Evolutionary conservation across 2,797 vertebrate species (phyloP).

Genomic region (Gymnocypris eckloni): DNA sequence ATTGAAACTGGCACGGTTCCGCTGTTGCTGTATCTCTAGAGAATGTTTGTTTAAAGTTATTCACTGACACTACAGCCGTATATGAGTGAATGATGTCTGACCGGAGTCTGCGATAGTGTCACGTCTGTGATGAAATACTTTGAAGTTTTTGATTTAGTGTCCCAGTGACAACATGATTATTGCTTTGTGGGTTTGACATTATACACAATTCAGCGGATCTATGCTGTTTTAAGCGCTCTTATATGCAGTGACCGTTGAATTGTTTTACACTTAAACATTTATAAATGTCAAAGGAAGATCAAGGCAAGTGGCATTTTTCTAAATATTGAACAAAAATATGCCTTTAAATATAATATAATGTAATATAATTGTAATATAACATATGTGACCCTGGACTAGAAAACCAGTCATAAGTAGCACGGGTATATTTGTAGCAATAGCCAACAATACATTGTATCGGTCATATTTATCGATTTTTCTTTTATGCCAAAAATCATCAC

Average conservation of each 20-base stretch:
- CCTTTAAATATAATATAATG: neutral
- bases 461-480: neutral
- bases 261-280: neutral
- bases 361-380: neutral
- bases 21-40: conserved; percentile 6
- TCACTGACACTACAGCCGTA: conserved; percentile 24
- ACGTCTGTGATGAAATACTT: conserved; percentile 10
- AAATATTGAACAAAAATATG: neutral
- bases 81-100: conserved; percentile 23
- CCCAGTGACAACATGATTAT: neutral
- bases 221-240: neutral
- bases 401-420: neutral
- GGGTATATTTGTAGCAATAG: neutral
- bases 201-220: neutral
- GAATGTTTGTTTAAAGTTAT: conserved; percentile 51
- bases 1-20: conserved; percentile 34
- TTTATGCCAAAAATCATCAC: neutral
- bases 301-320: neutral
- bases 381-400: neutral
- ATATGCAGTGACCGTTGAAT: neutral
- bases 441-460: neutral
- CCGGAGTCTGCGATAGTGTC: neutral
- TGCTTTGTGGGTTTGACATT: conserved; percentile 7
- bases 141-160: conserved; percentile 34
- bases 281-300: neutral